Evolutionary conservation across 2,113 vertebrate genomes (phyloP).

Genomic region (Chionodraco myersi): DNA sequence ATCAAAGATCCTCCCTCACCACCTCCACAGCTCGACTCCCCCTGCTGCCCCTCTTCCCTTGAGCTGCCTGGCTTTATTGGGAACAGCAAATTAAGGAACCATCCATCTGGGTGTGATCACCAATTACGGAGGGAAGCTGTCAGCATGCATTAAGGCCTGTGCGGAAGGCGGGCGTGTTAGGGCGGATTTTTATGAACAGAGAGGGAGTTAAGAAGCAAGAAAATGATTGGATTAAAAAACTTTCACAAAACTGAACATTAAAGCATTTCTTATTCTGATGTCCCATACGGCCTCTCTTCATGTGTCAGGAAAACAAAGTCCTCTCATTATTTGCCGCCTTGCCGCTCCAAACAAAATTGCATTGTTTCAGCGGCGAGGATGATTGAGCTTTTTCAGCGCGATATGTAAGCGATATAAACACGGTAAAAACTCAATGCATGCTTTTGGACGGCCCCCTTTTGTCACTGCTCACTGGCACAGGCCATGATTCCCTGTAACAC

Average conservation of each 20-base stretch:
- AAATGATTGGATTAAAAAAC: constrained; percentile 17
- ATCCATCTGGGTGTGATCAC: constrained; percentile 88
- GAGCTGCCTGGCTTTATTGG: constrained; percentile 82
- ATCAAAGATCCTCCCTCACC: constrained; percentile 60
- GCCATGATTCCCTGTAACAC: constrained; percentile 75
- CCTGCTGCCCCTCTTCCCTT: constrained; percentile 64
- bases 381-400: constrained; percentile 24
- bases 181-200: constrained; percentile 69
- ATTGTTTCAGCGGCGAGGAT: constrained; percentile 7
- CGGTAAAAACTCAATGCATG: constrained; percentile 51
- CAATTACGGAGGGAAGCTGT: constrained; percentile 87
- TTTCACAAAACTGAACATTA: background rate
- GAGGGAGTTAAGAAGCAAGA: constrained; percentile 45
- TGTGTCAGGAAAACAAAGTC: constrained; percentile 7
- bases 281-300: background rate
- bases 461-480: constrained; percentile 77
- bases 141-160: constrained; percentile 84
- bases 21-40: constrained; percentile 22
- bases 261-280: background rate
- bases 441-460: constrained; percentile 70
- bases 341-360: constrained; percentile 2
- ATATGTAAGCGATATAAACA: constrained; percentile 75
- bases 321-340: constrained; percentile 25
- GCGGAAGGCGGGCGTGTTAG: constrained; percentile 79
- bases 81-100: constrained; percentile 84